These are phyloP conservation scores for Hassar affinis DNA, from an alignment of 2,113 vertebrate genomes.

Conservation along the genomic window DNA sequence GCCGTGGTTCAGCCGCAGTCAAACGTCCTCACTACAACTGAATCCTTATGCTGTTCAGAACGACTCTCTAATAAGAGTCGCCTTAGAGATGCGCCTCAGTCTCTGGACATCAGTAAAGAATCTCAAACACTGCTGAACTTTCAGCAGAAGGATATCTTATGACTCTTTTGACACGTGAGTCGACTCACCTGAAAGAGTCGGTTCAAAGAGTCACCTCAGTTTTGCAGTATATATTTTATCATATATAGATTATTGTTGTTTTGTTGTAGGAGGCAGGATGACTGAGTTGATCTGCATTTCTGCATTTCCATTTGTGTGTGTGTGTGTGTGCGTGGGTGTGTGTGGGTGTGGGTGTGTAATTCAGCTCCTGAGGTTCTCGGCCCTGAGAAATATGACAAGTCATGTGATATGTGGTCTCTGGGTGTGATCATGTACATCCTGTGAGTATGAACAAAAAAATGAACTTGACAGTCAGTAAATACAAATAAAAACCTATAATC, in stretches of 20 bases:
- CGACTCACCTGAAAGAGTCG: no score
- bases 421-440: conserved; percentile 99
- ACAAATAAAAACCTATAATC: neutral
- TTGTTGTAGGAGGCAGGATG: neutral
- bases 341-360: conserved; percentile 35
- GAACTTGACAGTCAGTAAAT: neutral
- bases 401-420: conserved; percentile 99
- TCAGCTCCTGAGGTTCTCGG: conserved; percentile 96
- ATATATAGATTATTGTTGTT: neutral
- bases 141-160: neutral
- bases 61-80: neutral
- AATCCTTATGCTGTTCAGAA: neutral
- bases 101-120: neutral
- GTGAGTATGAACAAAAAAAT: conserved; percentile 76
- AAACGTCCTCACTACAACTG: neutral
- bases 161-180: neutral
- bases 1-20: neutral
- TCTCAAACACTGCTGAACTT: neutral
- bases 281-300: neutral
- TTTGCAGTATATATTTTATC: neutral
- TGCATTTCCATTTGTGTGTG: no score
- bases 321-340: neutral
- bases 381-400: conserved; percentile 98
- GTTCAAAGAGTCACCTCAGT: neutral
- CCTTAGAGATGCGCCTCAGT: neutral